Conservation (phyloP, 2,113 vertebrate genomes). For the Anas platyrhynchos region DNA sequence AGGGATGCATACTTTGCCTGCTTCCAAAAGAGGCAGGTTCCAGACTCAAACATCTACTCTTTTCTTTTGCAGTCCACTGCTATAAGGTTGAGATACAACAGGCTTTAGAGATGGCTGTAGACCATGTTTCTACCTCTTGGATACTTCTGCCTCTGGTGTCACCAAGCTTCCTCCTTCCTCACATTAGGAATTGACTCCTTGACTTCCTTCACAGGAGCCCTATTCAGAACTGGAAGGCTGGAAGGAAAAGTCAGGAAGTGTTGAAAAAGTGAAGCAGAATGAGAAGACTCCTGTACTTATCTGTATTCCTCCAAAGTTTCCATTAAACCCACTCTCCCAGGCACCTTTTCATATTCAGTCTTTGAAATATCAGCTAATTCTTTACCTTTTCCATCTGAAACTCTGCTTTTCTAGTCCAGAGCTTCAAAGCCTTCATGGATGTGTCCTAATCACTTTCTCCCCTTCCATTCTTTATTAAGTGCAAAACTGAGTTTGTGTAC, state of each 20-base stretch:
- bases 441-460: not conserved
- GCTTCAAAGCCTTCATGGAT: not conserved
- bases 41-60: not conserved
- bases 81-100: not conserved
- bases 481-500: not conserved
- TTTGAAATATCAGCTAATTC: not conserved
- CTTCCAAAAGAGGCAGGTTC: not conserved
- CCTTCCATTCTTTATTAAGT: not conserved
- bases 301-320: not conserved
- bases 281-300: not conserved
- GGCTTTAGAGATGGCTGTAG: not conserved
- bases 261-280: not conserved
- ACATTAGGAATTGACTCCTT: not conserved
- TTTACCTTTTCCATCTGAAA: not conserved
- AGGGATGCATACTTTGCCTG: not conserved
- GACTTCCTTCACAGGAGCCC: not conserved
- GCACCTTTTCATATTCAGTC: not conserved
- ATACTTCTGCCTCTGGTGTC: not conserved
- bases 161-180: not conserved
- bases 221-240: not conserved
- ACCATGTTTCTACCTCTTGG: not conserved
- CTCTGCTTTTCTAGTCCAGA: not conserved
- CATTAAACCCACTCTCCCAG: not conserved
- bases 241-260: not conserved
- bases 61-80: not conserved